A percentile compares a stretch with the other conserved stretches of the same genome.
These are phyloP conservation scores for Deroplatys truncata DNA, from an alignment of 2,888 invertebrate genomes.

Conservation along the genomic window DNA sequence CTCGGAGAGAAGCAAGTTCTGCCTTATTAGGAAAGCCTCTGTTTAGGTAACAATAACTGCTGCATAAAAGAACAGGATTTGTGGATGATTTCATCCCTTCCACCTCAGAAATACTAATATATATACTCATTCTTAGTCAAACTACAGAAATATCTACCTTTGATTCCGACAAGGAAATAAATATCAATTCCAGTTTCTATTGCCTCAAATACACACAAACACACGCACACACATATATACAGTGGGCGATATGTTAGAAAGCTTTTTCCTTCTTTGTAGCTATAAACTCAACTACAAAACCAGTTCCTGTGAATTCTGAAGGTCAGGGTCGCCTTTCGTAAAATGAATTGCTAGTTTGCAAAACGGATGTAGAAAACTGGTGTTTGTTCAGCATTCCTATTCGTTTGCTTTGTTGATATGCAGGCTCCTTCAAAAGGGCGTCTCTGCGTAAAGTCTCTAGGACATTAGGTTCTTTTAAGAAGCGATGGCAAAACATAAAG, in stretches of 20 bases:
- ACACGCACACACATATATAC: neutral
- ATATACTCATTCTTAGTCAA: neutral
- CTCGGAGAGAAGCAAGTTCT: neutral
- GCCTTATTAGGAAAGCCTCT: neutral
- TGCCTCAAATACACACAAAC: neutral
- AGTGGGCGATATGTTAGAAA: neutral
- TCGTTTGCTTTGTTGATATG: neutral
- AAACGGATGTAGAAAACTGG: neutral
- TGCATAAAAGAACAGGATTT: neutral
- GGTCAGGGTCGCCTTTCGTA: neutral
- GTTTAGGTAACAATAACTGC: neutral
- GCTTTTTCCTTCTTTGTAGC: neutral
- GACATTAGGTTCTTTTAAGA: no score
- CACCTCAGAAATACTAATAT: no score
- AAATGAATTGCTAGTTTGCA: neutral
- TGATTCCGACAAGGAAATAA: neutral
- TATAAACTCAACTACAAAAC: neutral
- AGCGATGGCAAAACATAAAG: no score
- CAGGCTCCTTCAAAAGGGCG: no score
- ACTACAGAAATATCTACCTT: neutral
- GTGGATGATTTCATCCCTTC: neutral
- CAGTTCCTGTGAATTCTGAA: neutral
- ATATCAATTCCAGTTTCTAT: neutral
- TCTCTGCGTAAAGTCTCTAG: no score
- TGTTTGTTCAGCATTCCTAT: neutral